phyloP scores from a whole-genome alignment of 2,888 invertebrate genomes.

The Papilio gigon region DNA sequence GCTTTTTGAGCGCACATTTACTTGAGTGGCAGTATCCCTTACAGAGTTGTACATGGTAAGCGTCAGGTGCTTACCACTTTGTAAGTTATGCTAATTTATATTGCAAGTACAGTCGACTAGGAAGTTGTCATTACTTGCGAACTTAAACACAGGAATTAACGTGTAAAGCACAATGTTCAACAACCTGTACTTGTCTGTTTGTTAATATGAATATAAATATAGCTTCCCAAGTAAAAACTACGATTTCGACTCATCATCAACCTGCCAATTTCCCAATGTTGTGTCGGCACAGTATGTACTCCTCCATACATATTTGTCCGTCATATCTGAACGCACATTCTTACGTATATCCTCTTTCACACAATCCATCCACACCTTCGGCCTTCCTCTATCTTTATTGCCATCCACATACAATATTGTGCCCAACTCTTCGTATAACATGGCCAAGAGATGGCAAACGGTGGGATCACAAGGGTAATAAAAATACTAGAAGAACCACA shows the following conservation, averaged over 20 bases:
- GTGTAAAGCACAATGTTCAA: slow-evolving; percentile 29
- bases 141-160: slow-evolving; percentile 28
- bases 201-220: not conserved
- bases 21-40: slow-evolving; percentile 62
- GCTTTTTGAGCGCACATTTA: slow-evolving; percentile 75
- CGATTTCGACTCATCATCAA: not conserved
- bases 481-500: no score
- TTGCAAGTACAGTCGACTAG: slow-evolving; percentile 14
- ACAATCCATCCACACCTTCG: no score
- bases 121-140: slow-evolving; percentile 22
- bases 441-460: no score
- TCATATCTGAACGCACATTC: no score
- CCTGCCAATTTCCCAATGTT: no score
- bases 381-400: no score
- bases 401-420: no score
- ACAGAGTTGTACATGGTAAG: slow-evolving; percentile 43
- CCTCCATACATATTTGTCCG: no score
- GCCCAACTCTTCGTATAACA: no score
- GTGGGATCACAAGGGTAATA: no score
- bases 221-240: not conserved
- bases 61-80: slow-evolving; percentile 40
- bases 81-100: slow-evolving; percentile 40
- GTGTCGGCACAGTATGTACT: no score
- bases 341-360: no score
- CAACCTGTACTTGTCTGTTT: not conserved